Evolutionary conservation across 2,797 vertebrate species (phyloP).

Genomic region (Coregonus suidteri): DNA sequence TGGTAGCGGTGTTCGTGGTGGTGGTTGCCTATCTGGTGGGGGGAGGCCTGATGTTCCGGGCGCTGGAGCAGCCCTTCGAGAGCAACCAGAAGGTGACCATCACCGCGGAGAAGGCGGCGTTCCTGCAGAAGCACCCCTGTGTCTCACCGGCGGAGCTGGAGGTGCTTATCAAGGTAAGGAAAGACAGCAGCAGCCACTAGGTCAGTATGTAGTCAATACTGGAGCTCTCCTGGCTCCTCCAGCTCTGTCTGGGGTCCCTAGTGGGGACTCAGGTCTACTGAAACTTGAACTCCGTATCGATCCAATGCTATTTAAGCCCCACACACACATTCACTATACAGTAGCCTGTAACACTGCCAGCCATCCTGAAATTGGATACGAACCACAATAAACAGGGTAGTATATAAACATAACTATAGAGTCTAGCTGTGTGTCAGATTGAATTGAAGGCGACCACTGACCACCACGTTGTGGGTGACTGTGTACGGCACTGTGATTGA

Average conservation of each 20-base stretch:
- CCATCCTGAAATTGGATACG: conserved; percentile 18
- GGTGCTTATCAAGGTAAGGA: conserved; percentile 89
- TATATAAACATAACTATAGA: conserved; percentile 20
- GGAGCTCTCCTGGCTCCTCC: conserved; percentile 12
- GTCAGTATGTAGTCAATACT: conserved; percentile 15
- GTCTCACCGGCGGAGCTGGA: conserved; percentile 87
- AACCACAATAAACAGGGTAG: conserved; percentile 24
- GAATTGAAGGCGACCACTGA: not conserved
- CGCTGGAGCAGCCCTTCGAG: conserved; percentile 91
- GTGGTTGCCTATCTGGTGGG: conserved; percentile 91
- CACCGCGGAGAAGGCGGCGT: conserved; percentile 87
- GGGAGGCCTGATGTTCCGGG: conserved; percentile 88
- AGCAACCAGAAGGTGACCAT: conserved; percentile 90
- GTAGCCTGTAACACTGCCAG: conserved; percentile 17
- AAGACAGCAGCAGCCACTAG: not conserved
- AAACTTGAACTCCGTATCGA: conserved; percentile 60
- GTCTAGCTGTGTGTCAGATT: not conserved
- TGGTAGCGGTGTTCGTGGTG: conserved; percentile 91
- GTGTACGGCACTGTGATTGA: not conserved
- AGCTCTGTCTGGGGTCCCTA: conserved; percentile 28
- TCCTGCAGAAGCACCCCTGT: conserved; percentile 87
- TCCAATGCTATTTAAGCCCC: conserved; percentile 43
- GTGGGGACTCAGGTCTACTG: conserved; percentile 49
- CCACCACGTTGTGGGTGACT: not conserved
- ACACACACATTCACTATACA: conserved; percentile 12